Base-by-base conservation (phyloP, 2,797 vertebrate genomes). In the Carduelis carduelis region DNA sequence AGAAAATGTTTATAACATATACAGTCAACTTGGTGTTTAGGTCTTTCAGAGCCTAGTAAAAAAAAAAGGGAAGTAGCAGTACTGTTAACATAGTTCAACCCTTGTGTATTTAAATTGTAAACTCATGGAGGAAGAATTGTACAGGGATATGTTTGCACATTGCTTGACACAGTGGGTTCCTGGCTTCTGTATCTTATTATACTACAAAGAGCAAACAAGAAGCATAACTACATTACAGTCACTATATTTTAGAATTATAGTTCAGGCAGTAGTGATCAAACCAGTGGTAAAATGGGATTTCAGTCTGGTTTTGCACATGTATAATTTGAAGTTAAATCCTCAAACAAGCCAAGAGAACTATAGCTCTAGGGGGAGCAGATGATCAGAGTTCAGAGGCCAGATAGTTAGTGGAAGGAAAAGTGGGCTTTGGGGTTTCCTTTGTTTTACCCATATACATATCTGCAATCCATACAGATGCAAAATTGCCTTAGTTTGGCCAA, bases 1-100 rank as follows among this genome's bases (percentile, higher is more conserved):
- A 92, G 89, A 93, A 93, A 90, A 92, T 97, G 85, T 94, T 93
- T 93, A 57, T 94, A 94, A 85, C 55, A 80, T 93, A 93, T 68
- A 84, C 95, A 83, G 52, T 83, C 78, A 93, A 77, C 60, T 92
- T 84, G 64, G 30, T 93, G 75, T 92, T 96, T 93, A 85, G 83
- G 53, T 84, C 83, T 96, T 89, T 87, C 61, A 96, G 63, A 89
- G 70, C 60, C 59, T 74, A 82, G 74, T 11, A 23, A 12, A 14
- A 61, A 55, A 55, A 90, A 80, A 69, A 72, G 32, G 49, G 76
- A 95, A 94, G 71, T 68, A 94, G 66, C 71, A 61, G 64, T 41
- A 90, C 66, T 90, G 93, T 90, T 94, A 90, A 87, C 89, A 89
- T 37, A 87, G 77, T 79, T 91, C 88, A 94, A 28, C 30, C 23